These are phyloP conservation scores for Nymphalis io DNA, from an alignment of 1,140 invertebrate genomes.

Conservation along the genomic window DNA sequence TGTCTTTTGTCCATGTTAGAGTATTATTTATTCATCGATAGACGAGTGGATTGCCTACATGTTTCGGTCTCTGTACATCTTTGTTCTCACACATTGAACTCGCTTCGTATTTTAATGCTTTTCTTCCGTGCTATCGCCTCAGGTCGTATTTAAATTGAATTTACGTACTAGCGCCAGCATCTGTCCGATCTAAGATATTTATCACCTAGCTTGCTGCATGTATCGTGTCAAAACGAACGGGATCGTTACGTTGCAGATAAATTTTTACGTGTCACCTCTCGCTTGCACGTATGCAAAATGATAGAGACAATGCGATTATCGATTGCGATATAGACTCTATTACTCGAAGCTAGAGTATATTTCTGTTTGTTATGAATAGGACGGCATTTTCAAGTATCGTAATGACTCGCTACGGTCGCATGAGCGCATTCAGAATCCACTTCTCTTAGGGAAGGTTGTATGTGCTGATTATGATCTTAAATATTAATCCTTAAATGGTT, in stretches of 20 bases:
- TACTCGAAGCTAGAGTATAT: slow-evolving; percentile 53
- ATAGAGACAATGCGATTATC: slow-evolving; percentile 46
- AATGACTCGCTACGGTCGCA: slow-evolving; percentile 74
- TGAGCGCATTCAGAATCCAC: slow-evolving; percentile 67
- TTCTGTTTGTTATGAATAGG: slow-evolving; percentile 58
- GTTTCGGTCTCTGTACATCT: slow-evolving; percentile 47
- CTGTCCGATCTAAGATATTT: slow-evolving; percentile 66
- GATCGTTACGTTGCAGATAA: slow-evolving; percentile 58
- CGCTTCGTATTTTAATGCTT: slow-evolving; percentile 39
- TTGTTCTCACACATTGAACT: slow-evolving; percentile 55
- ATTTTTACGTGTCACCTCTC: slow-evolving; percentile 56
- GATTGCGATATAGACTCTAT: slow-evolving; percentile 53
- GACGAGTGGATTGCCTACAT: slow-evolving; percentile 59
- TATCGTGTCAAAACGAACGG: slow-evolving; percentile 63
- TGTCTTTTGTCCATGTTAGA: slow-evolving; percentile 43
- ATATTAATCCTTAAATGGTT: slow-evolving; percentile 35
- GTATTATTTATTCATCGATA: slow-evolving; percentile 50
- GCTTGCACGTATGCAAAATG: slow-evolving; percentile 44
- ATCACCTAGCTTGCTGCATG: slow-evolving; percentile 60
- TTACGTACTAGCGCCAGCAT: slow-evolving; percentile 54
- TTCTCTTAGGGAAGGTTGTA: slow-evolving; percentile 52
- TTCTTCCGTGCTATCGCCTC: slow-evolving; percentile 50
- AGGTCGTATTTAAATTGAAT: slow-evolving; percentile 60
- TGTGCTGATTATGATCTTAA: slow-evolving; percentile 14
- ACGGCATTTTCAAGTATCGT: slow-evolving; percentile 66